Evolutionary conservation across 2,888 invertebrate species (phyloP), one percentile per base, ranked within the genome.

Genomic region (Cactoblastis cactorum): DNA sequence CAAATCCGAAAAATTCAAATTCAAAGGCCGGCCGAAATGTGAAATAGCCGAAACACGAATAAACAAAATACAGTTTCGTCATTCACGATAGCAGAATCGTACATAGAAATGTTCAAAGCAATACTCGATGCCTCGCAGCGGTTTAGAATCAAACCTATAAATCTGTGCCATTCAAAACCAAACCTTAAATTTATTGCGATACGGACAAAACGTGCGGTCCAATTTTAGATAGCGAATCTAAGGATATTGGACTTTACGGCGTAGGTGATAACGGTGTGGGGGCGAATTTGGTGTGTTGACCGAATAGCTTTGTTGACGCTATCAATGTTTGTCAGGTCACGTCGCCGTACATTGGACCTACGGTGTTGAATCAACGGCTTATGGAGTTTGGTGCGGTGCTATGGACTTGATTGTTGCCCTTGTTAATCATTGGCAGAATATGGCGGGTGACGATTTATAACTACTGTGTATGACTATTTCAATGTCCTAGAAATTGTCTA

Each of bases 71-170:
- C 66, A 62, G 60, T 64, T 65, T 66, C 67, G 72, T 70, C 67
- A 69, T 66, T 67, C 69, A 64, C 65, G 63, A 72, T 71, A 74
- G 63, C 65, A 63, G 65, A 67, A 63, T 66, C 66, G 66, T 62
- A 69, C 67, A 62, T 58, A 73, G 76, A 78, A 81, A 74, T 70
- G 71, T 68, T 60, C 71, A 66, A 65, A 63, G 74, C 80, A 79
- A 79, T 80, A 81, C 73, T 71, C 65, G 58, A 62, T 69, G 69
- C 80, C 76, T 74, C 70, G 60, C 62, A 76, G 69, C 69, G 66
- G 62, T 74, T 67, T 65, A 53, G 39, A 45, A 49, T 39, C 43
- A 34, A 51, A 57, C 49, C 46, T 32, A 50, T 49, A 46, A 43
- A 49, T 49, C 37, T 38, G 37, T 45, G 15, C n/a, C 12, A 52